Base-by-base conservation (phyloP, 2,888 invertebrate species). In the Lampropteryx suffumata region DNA sequence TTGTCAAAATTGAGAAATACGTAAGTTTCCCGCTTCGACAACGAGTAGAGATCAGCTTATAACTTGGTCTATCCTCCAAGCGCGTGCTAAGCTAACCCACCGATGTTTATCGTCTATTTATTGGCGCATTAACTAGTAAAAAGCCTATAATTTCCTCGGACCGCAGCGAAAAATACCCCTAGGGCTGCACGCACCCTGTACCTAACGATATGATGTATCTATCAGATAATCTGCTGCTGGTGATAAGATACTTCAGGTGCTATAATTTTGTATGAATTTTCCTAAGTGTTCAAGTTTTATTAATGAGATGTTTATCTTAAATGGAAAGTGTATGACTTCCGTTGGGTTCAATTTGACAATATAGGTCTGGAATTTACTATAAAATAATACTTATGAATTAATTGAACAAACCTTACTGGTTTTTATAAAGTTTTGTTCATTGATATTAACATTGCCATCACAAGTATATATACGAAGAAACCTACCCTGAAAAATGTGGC, bases 61-160 rank as follows among this genome's bases (percentile, higher is more conserved):
- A 45, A 35, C 67, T 76, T 74, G 42, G 29, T 50, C 71, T 69
- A 57, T 44, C 32, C 33, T 33, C 45, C 39, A 47, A 71, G 76
- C 78, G 79, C 84, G 80, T 82, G 81, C 79, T 74, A 73, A 73
- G 71, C 69, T 67, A 64, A 63, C 62, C 71, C 65, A 56, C 57
- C 62, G 84, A 84, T 82, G 72, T 76, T 80, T 80, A 85, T 85
- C 83, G 77, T 65, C 74, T 81, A 80, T 84, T 83, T 82, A 85
- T 81, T 75, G 73, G 74, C 67, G 71, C 76, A 85, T 84, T 84
- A 83, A 80, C 76, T 79, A 74, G 79, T 81, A 83, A 83, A 82
- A 85, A 79, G 80, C 77, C 82, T 79, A 83, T 83, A 84, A 87
- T 85, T 84, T 84, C 65, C 67, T 67, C 65, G 67, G 66, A 53